These are phyloP conservation scores for Chironomus striatipennis DNA, from an alignment of 1,140 invertebrate species.

Conservation along the genomic window DNA sequence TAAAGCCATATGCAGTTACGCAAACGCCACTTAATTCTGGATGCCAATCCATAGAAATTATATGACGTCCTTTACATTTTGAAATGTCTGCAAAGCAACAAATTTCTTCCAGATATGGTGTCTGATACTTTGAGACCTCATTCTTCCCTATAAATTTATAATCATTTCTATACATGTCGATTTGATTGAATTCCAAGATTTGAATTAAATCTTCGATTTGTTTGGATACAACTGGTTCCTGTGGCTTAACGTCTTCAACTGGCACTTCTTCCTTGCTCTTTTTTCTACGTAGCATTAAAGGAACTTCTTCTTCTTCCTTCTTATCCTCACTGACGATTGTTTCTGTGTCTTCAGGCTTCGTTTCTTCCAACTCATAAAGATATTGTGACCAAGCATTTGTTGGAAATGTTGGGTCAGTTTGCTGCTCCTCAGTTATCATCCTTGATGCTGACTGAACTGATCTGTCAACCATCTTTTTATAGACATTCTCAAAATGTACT, in stretches of 20 bases:
- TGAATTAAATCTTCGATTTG: conserved; percentile 34
- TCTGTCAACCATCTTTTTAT: conserved; percentile 45
- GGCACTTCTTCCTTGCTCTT: conserved; percentile 20
- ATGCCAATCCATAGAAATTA: conserved; percentile 60
- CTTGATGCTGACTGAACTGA: conserved; percentile 44
- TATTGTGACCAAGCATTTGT: conserved; percentile 58
- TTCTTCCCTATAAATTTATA: conserved; percentile 33
- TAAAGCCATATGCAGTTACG: conserved; percentile 52
- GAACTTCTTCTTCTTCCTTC: conserved; percentile 33
- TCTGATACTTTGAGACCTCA: conserved; percentile 32
- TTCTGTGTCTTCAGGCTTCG: conserved; percentile 29
- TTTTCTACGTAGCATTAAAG: conserved; percentile 30
- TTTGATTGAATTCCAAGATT: conserved; percentile 38
- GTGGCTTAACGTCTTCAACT: not conserved
- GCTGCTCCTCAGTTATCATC: conserved; percentile 43
- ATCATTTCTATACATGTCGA: conserved; percentile 39
- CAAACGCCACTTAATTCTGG: conserved; percentile 55
- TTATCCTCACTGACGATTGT: conserved; percentile 29
- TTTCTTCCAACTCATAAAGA: conserved; percentile 41
- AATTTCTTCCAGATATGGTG: conserved; percentile 35
- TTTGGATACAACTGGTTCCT: conserved; percentile 31
- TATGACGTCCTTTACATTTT: conserved; percentile 41
- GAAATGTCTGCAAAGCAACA: conserved; percentile 39
- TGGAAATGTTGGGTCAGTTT: conserved; percentile 55
- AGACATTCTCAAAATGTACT: conserved; percentile 47